Conservation (phyloP, 2,797 vertebrate genomes). For the Acridotheres tristis region DNA sequence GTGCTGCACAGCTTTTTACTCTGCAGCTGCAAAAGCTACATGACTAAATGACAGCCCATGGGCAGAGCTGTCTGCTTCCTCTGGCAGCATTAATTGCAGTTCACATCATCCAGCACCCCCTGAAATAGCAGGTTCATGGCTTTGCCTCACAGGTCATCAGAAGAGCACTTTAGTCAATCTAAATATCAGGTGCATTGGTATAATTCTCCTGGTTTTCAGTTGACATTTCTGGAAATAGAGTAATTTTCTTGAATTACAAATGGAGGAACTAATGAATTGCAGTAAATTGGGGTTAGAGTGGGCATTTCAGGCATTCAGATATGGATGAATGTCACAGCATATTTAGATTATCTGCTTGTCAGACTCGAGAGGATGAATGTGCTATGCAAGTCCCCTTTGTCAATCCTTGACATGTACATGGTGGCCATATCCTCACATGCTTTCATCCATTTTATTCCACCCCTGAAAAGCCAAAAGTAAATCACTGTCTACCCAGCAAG, state of each 20-base stretch:
- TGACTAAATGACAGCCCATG: background rate
- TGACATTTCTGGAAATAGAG: background rate
- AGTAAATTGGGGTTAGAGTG: conserved; percentile 16
- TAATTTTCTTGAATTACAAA: background rate
- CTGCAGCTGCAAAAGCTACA: background rate
- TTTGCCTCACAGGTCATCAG: background rate
- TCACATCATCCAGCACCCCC: background rate
- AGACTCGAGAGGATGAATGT: background rate
- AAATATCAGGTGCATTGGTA: background rate
- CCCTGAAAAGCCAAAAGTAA: background rate
- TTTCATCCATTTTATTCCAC: background rate
- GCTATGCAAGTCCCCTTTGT: background rate
- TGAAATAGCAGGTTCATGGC: background rate
- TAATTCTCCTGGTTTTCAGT: background rate
- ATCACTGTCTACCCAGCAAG: background rate
- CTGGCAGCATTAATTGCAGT: background rate
- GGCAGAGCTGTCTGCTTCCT: background rate
- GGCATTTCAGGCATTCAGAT: conserved; percentile 2
- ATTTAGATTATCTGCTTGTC: background rate
- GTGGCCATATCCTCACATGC: background rate
- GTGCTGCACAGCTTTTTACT: background rate
- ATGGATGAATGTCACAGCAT: background rate
- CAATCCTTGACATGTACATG: background rate
- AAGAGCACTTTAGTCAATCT: background rate
- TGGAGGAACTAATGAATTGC: background rate